Conservation (phyloP, 1,140 invertebrate genomes). For the Pararge aegeria region DNA sequence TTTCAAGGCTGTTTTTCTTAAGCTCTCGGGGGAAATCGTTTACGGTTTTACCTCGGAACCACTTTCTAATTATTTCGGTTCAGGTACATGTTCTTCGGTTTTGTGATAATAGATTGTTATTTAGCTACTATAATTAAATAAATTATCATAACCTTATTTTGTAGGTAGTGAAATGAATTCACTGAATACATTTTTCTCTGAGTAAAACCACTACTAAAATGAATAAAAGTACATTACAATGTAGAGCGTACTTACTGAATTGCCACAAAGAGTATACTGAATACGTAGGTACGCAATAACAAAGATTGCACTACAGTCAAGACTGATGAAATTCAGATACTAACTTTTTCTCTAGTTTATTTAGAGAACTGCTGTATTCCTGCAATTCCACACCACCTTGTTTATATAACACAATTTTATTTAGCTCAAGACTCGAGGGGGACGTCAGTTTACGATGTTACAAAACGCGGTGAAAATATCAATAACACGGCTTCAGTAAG, state of each 20-base stretch:
- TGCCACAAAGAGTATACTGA: too few species aligned
- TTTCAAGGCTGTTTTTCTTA: neutral
- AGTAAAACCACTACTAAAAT: neutral
- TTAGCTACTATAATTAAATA: too few species aligned
- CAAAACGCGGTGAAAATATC: neutral
- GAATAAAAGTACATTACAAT: neutral
- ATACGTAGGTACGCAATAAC: too few species aligned
- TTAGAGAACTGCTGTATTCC: neutral
- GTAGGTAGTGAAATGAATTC: too few species aligned
- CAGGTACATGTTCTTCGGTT: neutral
- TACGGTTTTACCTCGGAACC: neutral
- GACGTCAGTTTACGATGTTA: neutral
- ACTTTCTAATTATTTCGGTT: neutral
- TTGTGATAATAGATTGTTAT: too few species aligned
- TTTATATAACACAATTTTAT: slow-evolving; percentile 5
- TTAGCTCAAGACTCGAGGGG: neutral
- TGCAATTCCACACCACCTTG: neutral
- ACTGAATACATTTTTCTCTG: too few species aligned
- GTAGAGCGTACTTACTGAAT: neutral
- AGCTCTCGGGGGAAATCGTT: neutral
- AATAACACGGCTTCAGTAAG: neutral
- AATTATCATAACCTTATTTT: too few species aligned
- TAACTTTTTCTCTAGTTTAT: neutral
- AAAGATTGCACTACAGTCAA: neutral
- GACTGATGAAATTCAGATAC: neutral